phyloP scores from a whole-genome alignment of 1,140 invertebrate species.

The Apolygus lucorum region DNA sequence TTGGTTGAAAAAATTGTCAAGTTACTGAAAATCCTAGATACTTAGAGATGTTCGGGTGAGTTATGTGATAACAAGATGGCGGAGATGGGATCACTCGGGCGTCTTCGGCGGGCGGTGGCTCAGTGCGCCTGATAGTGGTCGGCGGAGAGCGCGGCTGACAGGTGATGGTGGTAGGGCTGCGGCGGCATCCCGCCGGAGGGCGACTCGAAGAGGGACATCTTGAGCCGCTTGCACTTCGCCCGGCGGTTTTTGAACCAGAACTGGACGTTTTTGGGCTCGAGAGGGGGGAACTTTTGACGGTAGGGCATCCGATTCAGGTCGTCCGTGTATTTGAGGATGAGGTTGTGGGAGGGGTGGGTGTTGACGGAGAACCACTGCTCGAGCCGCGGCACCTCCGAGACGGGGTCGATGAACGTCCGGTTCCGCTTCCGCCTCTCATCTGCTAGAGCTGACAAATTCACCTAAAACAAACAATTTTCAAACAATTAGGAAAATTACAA shows the following conservation, averaged over 20 bases:
- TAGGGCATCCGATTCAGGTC: slow-evolving; percentile 91
- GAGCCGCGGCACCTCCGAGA: slow-evolving; percentile 90
- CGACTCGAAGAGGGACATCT: slow-evolving; percentile 66
- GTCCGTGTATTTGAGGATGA: slow-evolving; percentile 94
- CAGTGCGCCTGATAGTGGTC: slow-evolving; percentile 24
- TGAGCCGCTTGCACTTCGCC: slow-evolving; percentile 89
- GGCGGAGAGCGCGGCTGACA: slow-evolving; percentile 26
- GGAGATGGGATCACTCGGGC: too few species aligned
- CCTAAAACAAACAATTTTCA: not conserved
- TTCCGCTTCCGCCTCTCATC: slow-evolving; percentile 87
- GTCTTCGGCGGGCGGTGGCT: too few species aligned
- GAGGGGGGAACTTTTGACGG: slow-evolving; percentile 87
- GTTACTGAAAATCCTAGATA: too few species aligned
- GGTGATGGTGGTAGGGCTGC: slow-evolving; percentile 32
- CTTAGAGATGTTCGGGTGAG: too few species aligned
- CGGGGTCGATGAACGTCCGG: slow-evolving; percentile 97
- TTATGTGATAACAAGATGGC: too few species aligned
- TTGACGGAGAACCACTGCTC: slow-evolving; percentile 97
- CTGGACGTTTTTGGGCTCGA: slow-evolving; percentile 97
- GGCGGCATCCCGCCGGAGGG: slow-evolving; percentile 26
- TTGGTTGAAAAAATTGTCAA: too few species aligned
- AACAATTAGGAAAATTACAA: too few species aligned
- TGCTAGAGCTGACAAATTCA: slow-evolving; percentile 39
- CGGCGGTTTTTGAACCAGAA: slow-evolving; percentile 95
- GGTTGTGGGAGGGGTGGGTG: slow-evolving; percentile 92